Conservation (phyloP, 2,113 vertebrate genomes). For the Nettapus auritus region DNA sequence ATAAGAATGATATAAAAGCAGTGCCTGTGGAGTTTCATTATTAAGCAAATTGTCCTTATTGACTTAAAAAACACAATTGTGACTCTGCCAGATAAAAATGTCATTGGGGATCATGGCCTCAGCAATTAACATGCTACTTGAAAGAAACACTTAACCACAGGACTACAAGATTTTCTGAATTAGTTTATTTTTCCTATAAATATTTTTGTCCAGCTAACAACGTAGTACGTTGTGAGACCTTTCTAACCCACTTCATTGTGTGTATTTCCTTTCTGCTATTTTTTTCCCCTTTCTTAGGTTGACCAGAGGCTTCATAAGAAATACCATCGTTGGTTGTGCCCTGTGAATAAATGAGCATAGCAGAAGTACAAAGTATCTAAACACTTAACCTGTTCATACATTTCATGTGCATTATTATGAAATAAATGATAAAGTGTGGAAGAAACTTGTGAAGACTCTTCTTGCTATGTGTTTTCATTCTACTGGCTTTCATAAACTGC, state of each 20-base stretch:
- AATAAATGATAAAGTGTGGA: conserved; percentile 46
- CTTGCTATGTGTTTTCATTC: not conserved
- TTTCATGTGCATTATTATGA: conserved; percentile 24
- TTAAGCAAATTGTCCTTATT: not conserved
- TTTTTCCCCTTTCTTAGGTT: conserved; percentile 4
- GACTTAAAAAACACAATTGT: not conserved
- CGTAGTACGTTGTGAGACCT: not conserved
- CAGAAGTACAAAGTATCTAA: not conserved
- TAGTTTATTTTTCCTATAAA: not conserved
- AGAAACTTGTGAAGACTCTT: not conserved
- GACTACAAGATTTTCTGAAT: not conserved
- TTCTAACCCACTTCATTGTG: not conserved
- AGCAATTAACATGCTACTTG: not conserved
- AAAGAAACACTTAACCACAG: not conserved
- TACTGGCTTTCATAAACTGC: not conserved
- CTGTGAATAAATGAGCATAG: not conserved
- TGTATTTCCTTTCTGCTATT: not conserved
- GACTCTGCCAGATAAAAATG: not conserved
- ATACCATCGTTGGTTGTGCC: not conserved
- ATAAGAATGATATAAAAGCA: not conserved
- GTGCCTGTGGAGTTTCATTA: rapidly evolving
- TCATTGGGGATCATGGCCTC: not conserved
- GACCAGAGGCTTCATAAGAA: not conserved
- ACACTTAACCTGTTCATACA: not conserved
- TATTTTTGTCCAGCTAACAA: not conserved